These are phyloP conservation scores for Drosophila aldrichi DNA, from an alignment of 2,888 invertebrate genomes.

Conservation along the genomic window DNA sequence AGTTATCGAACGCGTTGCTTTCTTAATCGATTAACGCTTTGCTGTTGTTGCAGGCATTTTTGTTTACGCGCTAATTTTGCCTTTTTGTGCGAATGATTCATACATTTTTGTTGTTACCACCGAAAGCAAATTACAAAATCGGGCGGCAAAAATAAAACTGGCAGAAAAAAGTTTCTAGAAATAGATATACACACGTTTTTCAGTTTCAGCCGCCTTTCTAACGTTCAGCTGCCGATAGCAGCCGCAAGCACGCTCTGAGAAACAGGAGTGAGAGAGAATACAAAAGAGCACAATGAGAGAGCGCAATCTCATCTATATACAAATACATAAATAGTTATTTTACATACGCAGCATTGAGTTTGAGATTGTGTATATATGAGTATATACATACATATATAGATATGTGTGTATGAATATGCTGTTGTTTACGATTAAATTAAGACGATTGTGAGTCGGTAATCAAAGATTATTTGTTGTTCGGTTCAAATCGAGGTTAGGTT, in stretches of 20 bases:
- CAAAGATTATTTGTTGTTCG: conserved; percentile 77
- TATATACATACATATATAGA: conserved; percentile 3
- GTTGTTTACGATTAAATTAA: conserved; percentile 76
- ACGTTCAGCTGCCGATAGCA: conserved; percentile 35
- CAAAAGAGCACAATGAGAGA: conserved; percentile 19
- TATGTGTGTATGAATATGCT: conserved; percentile 17
- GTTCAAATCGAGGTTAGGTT: conserved; percentile 76
- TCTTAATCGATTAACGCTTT: conserved; percentile 45
- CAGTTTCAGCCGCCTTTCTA: conserved; percentile 52
- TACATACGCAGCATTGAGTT: conserved; percentile 9
- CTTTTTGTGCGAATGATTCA: conserved; percentile 59
- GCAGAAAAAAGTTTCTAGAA: conserved; percentile 64
- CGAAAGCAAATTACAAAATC: conserved; percentile 47
- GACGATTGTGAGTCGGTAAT: conserved; percentile 75
- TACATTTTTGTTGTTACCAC: conserved; percentile 26
- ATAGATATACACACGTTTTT: conserved; percentile 80
- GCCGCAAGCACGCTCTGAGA: conserved; percentile 10
- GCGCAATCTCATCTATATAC: conserved; percentile 35
- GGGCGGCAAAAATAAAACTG: conserved; percentile 44
- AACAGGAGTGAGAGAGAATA: conserved; percentile 19
- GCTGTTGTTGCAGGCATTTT: conserved; percentile 23
- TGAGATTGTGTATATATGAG: conserved; percentile 1
- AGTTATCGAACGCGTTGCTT: conserved; percentile 40
- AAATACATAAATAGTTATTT: conserved; percentile 18
- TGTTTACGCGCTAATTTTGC: conserved; percentile 60